These are phyloP conservation scores for Xestia xanthographa DNA, from an alignment of 2,888 invertebrate genomes.

Conservation along the genomic window DNA sequence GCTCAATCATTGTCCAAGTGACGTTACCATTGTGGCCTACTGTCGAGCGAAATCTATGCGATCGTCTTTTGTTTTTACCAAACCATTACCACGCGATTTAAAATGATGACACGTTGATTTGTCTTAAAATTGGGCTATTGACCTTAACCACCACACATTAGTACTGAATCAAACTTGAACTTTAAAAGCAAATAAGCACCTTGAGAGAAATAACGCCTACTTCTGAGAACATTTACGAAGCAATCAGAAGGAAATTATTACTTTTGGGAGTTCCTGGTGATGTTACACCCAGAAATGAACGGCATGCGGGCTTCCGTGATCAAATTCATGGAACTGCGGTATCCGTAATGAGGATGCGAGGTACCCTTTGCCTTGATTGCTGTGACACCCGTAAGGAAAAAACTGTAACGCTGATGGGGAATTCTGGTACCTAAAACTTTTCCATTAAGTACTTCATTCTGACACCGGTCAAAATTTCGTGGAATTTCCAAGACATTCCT, in stretches of 20 bases:
- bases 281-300: conserved; percentile 33
- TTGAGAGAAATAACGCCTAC: conserved; percentile 26
- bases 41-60: neutral
- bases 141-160: conserved; percentile 37
- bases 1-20: neutral
- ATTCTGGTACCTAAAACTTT: neutral
- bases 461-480: neutral
- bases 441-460: neutral
- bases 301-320: conserved; percentile 56
- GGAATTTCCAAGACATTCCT: neutral
- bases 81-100: conserved; percentile 14
- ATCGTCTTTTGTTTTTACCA: conserved; percentile 3
- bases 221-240: conserved; percentile 49
- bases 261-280: conserved; percentile 43
- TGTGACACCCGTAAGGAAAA: neutral
- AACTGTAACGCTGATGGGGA: neutral
- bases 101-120: conserved; percentile 33
- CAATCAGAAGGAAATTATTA: conserved; percentile 53
- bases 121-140: conserved; percentile 20
- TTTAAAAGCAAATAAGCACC: conserved; percentile 50
- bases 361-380: conserved; percentile 4
- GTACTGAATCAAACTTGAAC: conserved; percentile 41
- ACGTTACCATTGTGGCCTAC: neutral
- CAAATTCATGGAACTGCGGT: conserved; percentile 45
- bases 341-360: conserved; percentile 27